These are phyloP conservation scores for Danaus plexippus DNA, from an alignment of 1,140 invertebrate genomes.

Conservation along the genomic window DNA sequence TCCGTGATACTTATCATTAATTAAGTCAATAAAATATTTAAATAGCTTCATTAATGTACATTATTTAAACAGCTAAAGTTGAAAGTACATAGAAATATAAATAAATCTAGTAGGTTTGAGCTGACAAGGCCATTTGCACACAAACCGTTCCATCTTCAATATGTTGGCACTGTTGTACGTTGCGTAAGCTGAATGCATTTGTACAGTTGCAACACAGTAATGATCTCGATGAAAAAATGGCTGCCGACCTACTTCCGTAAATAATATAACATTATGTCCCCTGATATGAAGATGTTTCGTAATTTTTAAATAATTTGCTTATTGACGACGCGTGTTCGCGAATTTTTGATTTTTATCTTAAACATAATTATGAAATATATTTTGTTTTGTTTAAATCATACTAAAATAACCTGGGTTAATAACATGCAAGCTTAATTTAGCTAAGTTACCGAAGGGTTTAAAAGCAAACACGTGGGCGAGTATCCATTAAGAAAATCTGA, in stretches of 20 bases:
- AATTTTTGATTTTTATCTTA: too few relatives aligned
- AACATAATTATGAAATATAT: too few relatives aligned
- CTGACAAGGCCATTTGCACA: slow-evolving; percentile 31
- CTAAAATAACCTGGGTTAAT: slow-evolving; percentile 16
- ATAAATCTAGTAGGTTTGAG: too few relatives aligned
- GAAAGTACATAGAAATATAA: too few relatives aligned
- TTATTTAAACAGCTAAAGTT: too few relatives aligned
- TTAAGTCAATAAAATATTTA: too few relatives aligned
- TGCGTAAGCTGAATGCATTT: slow-evolving; percentile 35
- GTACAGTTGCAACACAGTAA: slow-evolving; percentile 46
- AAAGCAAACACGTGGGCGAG: slow-evolving; percentile 19
- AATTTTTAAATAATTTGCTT: too few relatives aligned
- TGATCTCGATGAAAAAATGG: slow-evolving; percentile 32
- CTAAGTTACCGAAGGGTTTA: slow-evolving; percentile 17
- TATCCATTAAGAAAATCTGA: slow-evolving; percentile 16
- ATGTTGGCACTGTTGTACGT: slow-evolving; percentile 29
- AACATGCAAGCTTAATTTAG: slow-evolving; percentile 20
- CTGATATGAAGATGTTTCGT: too few relatives aligned
- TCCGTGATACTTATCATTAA: too few relatives aligned
- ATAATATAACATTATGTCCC: too few relatives aligned
- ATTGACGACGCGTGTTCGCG: too few relatives aligned
- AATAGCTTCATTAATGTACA: too few relatives aligned
- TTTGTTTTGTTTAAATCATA: background rate
- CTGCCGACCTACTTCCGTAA: slow-evolving; percentile 31
- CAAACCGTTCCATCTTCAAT: slow-evolving; percentile 29